Evolutionary conservation across 2,113 vertebrate species (phyloP), one percentile per base, ranked within the genome.

Genomic region (Gavialis gangeticus): DNA sequence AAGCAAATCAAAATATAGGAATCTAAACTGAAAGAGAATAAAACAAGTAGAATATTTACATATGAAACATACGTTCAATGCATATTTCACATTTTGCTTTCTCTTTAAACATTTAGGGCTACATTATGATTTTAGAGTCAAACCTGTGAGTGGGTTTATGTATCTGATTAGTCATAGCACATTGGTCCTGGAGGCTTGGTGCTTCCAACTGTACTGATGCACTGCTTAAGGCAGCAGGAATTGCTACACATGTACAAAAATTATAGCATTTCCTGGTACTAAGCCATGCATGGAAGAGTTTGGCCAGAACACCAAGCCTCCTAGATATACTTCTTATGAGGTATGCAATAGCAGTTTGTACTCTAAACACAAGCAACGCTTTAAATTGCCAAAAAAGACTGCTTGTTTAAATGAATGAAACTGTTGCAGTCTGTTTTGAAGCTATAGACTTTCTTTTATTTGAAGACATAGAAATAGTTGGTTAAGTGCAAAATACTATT

Each of bases 11-110:
- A 63, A 88, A 25, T n/a, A 76, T 22, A 46, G 46, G 62, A 85
- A 62, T 34, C 76, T 86, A 75, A 89, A 66, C 63, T 62, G 63
- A 95, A 95, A 87, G 67, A 84, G 90, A 95, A 87, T 87, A 76
- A 94, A 94, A 79, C 16, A 55, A 92, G 46, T 18, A 66, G 16
- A 16, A 21, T 28, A 2, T 78, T 55, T 67, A 93, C 25, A 84
- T 82, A 93, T 87, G 60, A 82, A 89, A 64, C 66, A 92, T 78
- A 28, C 81, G 27, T 87, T 9, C 59, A 1, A 3, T 16, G 10
- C 56, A 95, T 93, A 95, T 97, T 96, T 96, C 75, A 96, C 79
- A 62, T 94, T 77, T 96, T 88, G 90, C 92, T 84, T 95, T n/a
- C 58, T 92, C 71, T 93, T 95, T 89, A 95, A 96, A 88, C 87